Percentiles rank a stretch among this genome's conserved stretches.
Conservation (phyloP, 2,888 invertebrate species). For the Ernsta delagoae region DNA sequence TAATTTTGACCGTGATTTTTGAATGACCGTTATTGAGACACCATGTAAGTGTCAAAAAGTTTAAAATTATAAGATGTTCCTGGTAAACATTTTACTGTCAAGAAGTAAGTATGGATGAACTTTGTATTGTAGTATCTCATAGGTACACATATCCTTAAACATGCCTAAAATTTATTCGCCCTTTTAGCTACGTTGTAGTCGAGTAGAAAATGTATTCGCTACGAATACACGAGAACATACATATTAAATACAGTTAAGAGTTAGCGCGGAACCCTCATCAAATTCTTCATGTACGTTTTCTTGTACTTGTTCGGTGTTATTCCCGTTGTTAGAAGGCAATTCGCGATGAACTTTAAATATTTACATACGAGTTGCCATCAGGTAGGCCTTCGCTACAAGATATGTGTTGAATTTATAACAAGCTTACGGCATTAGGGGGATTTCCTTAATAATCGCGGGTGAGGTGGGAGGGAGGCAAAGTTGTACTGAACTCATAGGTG, state of each 20-base stretch:
- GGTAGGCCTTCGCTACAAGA: slow-evolving; percentile 25
- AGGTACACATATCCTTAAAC: too few relatives aligned
- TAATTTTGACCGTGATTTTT: too few relatives aligned
- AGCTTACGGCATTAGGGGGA: slow-evolving; percentile 30
- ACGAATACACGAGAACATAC: neutral
- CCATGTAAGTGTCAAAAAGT: too few relatives aligned
- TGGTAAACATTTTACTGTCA: too few relatives aligned
- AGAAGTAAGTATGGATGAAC: too few relatives aligned
- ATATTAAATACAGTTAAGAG: neutral
- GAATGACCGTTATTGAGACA: too few relatives aligned
- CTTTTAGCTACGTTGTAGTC: neutral
- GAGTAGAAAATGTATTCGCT: neutral
- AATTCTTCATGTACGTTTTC: slow-evolving; percentile 12
- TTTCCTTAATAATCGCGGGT: slow-evolving; percentile 22
- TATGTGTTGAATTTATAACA: slow-evolving; percentile 36
- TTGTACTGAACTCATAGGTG: too few relatives aligned
- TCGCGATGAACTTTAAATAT: slow-evolving; percentile 35
- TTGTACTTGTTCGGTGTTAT: slow-evolving; percentile 14
- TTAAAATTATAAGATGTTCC: too few relatives aligned
- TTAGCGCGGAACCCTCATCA: slow-evolving; percentile 12
- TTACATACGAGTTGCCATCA: slow-evolving; percentile 26
- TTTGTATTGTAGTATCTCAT: too few relatives aligned
- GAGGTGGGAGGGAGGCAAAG: too few relatives aligned
- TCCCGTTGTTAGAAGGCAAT: slow-evolving; percentile 28
- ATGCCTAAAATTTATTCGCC: neutral